phyloP scores from a whole-genome alignment of 2,888 invertebrate genomes.

The Plebejus melissa region DNA sequence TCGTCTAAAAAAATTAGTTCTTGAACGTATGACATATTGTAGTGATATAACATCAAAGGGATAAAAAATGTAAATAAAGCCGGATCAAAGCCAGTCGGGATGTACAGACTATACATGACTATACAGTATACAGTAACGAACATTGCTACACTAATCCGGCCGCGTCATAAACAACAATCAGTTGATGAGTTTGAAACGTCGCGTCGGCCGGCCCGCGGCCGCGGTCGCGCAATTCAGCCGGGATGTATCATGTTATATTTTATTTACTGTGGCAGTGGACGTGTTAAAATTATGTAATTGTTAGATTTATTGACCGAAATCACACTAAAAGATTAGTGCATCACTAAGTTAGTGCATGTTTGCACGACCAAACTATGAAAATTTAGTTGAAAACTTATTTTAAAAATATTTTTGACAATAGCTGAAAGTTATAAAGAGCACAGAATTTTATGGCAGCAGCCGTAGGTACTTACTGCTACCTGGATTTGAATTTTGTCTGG shows the following conservation, averaged over 20 bases:
- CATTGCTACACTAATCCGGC: slow-evolving; percentile 12
- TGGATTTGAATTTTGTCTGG: too few relatives aligned
- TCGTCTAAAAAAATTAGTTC: not conserved
- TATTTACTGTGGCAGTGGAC: not conserved
- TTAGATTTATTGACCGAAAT: not conserved
- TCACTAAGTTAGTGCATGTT: not conserved
- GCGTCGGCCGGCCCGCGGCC: not conserved
- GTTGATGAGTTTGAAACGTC: slow-evolving; percentile 23
- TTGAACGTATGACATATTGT: not conserved
- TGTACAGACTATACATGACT: not conserved
- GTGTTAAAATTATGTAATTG: slow-evolving; percentile 4
- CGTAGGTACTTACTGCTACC: too few relatives aligned
- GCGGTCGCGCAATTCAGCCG: not conserved
- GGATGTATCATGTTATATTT: slow-evolving; percentile 10
- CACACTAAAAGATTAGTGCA: too few relatives aligned
- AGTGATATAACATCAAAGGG: not conserved
- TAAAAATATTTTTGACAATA: too few relatives aligned
- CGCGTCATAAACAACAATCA: slow-evolving; percentile 25
- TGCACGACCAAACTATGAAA: too few relatives aligned
- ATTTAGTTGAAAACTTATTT: too few relatives aligned
- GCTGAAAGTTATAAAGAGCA: too few relatives aligned
- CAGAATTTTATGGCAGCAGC: too few relatives aligned
- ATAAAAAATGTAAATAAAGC: not conserved
- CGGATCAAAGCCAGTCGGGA: not conserved
- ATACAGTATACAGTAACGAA: not conserved